Conservation (phyloP, 2,113 vertebrate genomes). For the Aldabrachelys gigantea region DNA sequence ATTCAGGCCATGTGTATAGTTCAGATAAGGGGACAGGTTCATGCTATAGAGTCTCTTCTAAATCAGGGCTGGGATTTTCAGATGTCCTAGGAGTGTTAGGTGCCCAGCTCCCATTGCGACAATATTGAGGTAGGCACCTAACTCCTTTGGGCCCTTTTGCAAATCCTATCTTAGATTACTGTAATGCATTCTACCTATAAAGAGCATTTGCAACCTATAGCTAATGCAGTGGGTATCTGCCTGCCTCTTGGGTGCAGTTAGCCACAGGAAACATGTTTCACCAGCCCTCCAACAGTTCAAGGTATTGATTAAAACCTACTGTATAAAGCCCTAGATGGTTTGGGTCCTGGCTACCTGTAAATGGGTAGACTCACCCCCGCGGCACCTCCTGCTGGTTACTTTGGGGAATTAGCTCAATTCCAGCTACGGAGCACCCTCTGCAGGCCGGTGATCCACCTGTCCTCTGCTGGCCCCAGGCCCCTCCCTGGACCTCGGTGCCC, state of each 20-base stretch:
- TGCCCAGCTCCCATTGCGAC: not conserved
- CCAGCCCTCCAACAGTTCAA: not conserved
- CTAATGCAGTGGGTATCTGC: not conserved
- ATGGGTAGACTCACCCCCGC: too few species aligned
- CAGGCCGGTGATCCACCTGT: too few species aligned
- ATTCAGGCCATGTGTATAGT: not conserved
- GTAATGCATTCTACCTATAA: not conserved
- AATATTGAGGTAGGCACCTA: too few species aligned
- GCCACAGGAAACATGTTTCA: not conserved
- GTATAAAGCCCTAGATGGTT: not conserved
- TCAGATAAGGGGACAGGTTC: not conserved
- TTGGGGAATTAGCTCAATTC: too few species aligned
- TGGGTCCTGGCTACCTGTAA: not conserved
- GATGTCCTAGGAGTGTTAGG: not conserved
- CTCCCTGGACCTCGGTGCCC: too few species aligned
- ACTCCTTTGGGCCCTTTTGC: not conserved
- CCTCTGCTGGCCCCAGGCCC: too few species aligned
- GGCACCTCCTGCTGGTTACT: too few species aligned
- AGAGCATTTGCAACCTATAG: not conserved
- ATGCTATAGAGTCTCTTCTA: not conserved
- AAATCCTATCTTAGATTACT: not conserved
- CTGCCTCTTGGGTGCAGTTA: not conserved
- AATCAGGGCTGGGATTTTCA: not conserved
- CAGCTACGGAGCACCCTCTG: too few species aligned
- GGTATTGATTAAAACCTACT: not conserved